Evolutionary conservation across 2,113 vertebrate species (phyloP).

Genomic region (Glareola pratincola): DNA sequence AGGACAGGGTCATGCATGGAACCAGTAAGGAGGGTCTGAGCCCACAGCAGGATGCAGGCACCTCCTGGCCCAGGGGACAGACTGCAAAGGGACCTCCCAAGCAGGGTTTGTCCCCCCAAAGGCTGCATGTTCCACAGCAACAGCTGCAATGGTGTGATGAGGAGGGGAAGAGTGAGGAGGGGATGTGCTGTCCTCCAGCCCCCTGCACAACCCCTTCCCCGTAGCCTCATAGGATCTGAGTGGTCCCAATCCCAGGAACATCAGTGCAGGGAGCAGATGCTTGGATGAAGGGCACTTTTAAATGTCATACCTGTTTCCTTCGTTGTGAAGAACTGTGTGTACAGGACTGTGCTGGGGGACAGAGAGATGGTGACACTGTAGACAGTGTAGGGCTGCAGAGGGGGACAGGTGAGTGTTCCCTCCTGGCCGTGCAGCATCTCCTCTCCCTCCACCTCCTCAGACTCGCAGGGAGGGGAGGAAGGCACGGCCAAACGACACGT

Average conservation of each 20-base stretch:
- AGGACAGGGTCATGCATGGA: fast-evolving
- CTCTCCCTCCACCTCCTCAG: not conserved
- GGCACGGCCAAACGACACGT: not conserved
- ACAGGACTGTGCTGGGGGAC: not conserved
- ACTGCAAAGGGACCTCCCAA: not conserved
- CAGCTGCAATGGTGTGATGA: too few relatives aligned
- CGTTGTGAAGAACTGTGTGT: not conserved
- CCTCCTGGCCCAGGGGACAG: not conserved
- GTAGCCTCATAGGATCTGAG: not conserved
- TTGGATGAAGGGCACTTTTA: not conserved
- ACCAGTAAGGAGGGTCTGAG: not conserved
- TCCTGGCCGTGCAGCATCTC: not conserved
- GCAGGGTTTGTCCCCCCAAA: not conserved
- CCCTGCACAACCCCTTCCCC: not conserved
- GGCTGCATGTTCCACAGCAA: not conserved
- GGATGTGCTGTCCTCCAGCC: not conserved
- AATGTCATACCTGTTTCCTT: not conserved
- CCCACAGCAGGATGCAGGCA: not conserved
- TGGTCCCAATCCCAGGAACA: not conserved
- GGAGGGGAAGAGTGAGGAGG: not conserved
- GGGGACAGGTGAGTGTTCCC: not conserved
- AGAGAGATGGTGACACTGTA: not conserved
- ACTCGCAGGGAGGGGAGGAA: not conserved
- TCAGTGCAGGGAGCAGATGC: not conserved
- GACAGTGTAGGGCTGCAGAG: not conserved